Percentiles rank a stretch among this genome's conserved stretches.
phyloP scores from a whole-genome alignment of 2,888 invertebrate genomes.

The Ligdia adustata region DNA sequence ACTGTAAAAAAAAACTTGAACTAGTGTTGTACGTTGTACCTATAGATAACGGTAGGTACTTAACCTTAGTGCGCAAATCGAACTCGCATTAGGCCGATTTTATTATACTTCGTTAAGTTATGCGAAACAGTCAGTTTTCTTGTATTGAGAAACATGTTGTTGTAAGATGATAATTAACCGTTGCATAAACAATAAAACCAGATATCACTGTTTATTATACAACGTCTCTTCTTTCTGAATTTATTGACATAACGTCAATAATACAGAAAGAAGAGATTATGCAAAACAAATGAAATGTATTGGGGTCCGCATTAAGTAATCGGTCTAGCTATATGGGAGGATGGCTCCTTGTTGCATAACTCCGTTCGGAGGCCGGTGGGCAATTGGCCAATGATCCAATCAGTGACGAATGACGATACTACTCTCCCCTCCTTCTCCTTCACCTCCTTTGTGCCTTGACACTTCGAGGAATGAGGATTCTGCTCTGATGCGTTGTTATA shows the following conservation, averaged over 20 bases:
- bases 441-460: conserved; percentile 39
- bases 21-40: too few species aligned
- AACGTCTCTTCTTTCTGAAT: too few species aligned
- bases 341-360: conserved; percentile 49
- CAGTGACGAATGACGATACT: conserved; percentile 45
- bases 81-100: too few species aligned
- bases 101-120: too few species aligned
- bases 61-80: too few species aligned
- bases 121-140: too few species aligned
- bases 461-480: conserved; percentile 36
- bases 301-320: conserved; percentile 8
- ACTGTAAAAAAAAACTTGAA: too few species aligned
- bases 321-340: background rate
- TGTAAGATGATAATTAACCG: too few species aligned
- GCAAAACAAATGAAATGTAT: conserved; percentile 10
- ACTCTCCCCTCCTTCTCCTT: conserved; percentile 22
- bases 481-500: background rate
- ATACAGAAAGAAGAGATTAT: conserved; percentile 5
- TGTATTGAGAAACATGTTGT: too few species aligned
- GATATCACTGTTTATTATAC: too few species aligned
- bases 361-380: conserved; percentile 45
- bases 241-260: background rate
- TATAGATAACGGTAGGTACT: too few species aligned
- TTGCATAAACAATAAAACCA: too few species aligned
- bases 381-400: conserved; percentile 78